Evolutionary conservation across 35 echinoderm and acorn worm genomes (phyloP).

Genomic region (Acanthaster planci): DNA sequence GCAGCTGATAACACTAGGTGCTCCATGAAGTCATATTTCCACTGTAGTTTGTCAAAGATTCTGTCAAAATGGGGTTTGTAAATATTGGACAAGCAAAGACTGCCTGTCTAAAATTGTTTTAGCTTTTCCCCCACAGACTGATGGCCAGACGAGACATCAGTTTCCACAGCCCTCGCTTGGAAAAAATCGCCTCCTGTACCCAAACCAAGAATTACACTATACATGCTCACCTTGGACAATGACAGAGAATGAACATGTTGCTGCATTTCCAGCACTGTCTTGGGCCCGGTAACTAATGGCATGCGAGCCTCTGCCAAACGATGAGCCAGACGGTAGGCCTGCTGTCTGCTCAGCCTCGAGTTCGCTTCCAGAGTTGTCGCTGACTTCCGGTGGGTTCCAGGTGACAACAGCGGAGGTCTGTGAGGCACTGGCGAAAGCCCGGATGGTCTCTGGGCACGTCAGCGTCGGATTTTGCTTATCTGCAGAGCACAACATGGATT

Average conservation of each 20-base stretch:
- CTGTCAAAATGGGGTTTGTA: too few species aligned
- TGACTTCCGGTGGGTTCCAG: background rate
- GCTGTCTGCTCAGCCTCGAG: background rate
- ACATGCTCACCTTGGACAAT: background rate
- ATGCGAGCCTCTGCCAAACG: background rate
- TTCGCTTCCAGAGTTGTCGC: background rate
- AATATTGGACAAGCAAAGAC: too few species aligned
- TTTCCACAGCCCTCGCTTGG: too few species aligned
- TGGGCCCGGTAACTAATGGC: background rate
- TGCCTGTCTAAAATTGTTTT: too few species aligned
- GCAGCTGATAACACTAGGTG: too few species aligned
- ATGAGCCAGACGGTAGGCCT: background rate
- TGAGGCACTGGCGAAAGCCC: background rate
- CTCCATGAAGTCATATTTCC: too few species aligned
- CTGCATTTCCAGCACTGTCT: background rate
- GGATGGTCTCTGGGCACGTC: constrained; percentile 5
- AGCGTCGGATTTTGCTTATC: background rate
- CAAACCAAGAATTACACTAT: background rate
- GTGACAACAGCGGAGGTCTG: background rate
- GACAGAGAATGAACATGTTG: background rate
- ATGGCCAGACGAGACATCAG: too few species aligned
- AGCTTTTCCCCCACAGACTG: too few species aligned
- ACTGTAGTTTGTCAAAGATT: too few species aligned
- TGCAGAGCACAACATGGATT: background rate
- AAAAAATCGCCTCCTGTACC: too few species aligned